These are phyloP conservation scores for Macroramphosus scolopax DNA, from an alignment of 2,797 vertebrate species.

Conservation along the genomic window DNA sequence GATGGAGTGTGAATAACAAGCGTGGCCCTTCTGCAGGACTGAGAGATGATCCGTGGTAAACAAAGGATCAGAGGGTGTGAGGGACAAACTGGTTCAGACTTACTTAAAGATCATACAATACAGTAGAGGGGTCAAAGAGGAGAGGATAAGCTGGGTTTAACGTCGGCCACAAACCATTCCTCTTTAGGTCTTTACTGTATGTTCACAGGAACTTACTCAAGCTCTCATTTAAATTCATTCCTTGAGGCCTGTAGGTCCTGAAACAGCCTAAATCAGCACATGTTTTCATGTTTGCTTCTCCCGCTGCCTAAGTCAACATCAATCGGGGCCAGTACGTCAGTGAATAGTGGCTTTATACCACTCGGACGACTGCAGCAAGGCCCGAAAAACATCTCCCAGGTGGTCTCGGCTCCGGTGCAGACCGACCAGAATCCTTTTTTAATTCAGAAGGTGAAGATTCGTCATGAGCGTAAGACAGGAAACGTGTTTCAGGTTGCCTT, in stretches of 20 bases:
- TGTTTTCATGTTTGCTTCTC: constrained; percentile 71
- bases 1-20: constrained; percentile 57
- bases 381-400: constrained; percentile 55
- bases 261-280: constrained; percentile 59
- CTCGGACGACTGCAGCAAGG: constrained; percentile 39
- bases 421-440: constrained; percentile 40
- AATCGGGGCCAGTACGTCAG: constrained; percentile 50
- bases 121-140: constrained; percentile 20
- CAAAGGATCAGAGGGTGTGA: constrained; percentile 48
- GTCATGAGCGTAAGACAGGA: constrained; percentile 40
- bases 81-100: constrained; percentile 30
- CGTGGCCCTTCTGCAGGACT: constrained; percentile 37
- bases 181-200: constrained; percentile 10
- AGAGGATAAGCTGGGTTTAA: constrained; percentile 1
- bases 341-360: constrained; percentile 75
- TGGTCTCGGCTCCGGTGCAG: constrained; percentile 56
- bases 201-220: constrained; percentile 16
- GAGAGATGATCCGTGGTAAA: constrained; percentile 54
- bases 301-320: constrained; percentile 65
- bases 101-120: constrained; percentile 22
- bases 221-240: constrained; percentile 39
- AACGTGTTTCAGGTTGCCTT: constrained; percentile 27
- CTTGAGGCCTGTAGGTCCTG: constrained; percentile 26
- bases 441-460: constrained; percentile 51
- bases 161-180: no score